These are phyloP conservation scores for Antheraea yamamai DNA, from an alignment of 2,888 invertebrate genomes.

Conservation along the genomic window DNA sequence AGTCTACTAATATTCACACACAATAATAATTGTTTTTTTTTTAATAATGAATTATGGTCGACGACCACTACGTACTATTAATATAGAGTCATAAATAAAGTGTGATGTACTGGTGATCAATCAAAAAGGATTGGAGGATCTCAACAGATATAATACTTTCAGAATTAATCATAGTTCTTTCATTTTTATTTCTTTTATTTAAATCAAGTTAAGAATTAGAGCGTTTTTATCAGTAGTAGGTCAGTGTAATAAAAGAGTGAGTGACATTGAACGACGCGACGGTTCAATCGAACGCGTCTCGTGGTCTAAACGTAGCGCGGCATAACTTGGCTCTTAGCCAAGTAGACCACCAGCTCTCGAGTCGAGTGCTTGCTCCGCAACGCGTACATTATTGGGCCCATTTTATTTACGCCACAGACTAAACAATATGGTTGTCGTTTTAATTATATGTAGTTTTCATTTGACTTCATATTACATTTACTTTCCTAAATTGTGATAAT, in stretches of 20 bases:
- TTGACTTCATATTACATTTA: background rate
- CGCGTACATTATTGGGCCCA: constrained; percentile 20
- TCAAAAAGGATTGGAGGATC: background rate
- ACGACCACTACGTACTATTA: no score
- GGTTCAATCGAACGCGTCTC: constrained; percentile 46
- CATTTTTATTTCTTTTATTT: background rate
- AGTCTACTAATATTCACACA: no score
- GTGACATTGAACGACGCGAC: constrained; percentile 65
- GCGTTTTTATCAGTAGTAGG: constrained; percentile 37
- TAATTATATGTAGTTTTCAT: constrained; percentile 43
- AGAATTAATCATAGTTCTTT: no score
- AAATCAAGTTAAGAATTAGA: background rate
- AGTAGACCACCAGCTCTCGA: constrained; percentile 53
- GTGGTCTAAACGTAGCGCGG: constrained; percentile 47
- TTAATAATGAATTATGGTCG: no score
- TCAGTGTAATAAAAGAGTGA: constrained; percentile 55
- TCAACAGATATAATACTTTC: background rate
- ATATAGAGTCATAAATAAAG: no score
- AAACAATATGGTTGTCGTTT: constrained; percentile 31
- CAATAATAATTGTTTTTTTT: no score
- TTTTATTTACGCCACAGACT: constrained; percentile 22
- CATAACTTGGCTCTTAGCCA: constrained; percentile 58
- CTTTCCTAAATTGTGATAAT: no score
- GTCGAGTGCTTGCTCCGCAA: constrained; percentile 26
- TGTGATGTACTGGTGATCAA: no score